phyloP scores from a whole-genome alignment of 2,797 vertebrate species.

The Bradypodion ventrale region DNA sequence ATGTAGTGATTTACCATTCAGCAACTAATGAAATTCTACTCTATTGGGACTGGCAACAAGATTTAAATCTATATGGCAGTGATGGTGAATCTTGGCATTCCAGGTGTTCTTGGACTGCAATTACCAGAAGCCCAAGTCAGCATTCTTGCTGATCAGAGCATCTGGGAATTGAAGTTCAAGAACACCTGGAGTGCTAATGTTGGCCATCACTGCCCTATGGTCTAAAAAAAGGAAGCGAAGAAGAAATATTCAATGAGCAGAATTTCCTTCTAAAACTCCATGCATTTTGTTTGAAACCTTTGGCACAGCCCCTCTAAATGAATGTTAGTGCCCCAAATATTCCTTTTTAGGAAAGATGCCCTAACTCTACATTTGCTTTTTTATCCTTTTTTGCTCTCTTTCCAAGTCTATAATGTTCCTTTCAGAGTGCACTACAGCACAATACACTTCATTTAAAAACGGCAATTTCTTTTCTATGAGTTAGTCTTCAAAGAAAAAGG shows the following conservation, averaged over 20 bases:
- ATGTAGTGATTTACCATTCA: too few species aligned
- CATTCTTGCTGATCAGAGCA: too few species aligned
- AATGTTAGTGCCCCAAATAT: not conserved
- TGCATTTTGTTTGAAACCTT: not conserved
- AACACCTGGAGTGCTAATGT: too few species aligned
- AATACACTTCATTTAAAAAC: not conserved
- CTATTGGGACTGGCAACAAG: too few species aligned
- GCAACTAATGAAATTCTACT: too few species aligned
- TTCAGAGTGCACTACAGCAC: not conserved
- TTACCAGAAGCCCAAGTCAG: too few species aligned
- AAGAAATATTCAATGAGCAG: not conserved
- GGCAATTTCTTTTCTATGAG: not conserved
- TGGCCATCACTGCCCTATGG: too few species aligned
- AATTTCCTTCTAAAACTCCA: not conserved
- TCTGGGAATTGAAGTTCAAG: too few species aligned
- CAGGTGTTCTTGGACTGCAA: too few species aligned
- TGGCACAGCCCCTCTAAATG: not conserved
- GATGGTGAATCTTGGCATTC: too few species aligned
- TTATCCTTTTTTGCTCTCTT: not conserved
- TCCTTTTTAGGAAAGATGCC: constrained; percentile 43
- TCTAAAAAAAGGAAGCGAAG: too few species aligned
- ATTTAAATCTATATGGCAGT: too few species aligned
- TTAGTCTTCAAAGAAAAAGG: constrained; percentile 53
- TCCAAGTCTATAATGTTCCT: not conserved
- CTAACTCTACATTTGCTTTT: not conserved